A percentile compares a stretch with the other conserved stretches of the same genome.
Conservation (phyloP, 2,888 invertebrate species). For the Theodoxus fluviatilis region DNA sequence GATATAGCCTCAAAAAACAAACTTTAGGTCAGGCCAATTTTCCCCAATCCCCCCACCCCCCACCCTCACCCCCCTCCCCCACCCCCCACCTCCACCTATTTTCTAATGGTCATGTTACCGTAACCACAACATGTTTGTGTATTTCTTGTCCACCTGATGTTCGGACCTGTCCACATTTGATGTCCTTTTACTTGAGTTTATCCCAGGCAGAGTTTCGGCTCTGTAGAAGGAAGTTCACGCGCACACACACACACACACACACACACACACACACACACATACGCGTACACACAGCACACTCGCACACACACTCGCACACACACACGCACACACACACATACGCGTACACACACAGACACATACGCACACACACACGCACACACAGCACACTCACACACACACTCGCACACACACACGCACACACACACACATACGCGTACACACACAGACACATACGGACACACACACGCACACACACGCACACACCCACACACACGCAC, state of each 20-base stretch:
- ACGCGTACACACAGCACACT: neutral
- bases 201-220: too few relatives aligned
- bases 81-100: too few relatives aligned
- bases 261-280: constrained; percentile 6
- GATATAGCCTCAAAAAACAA: too few relatives aligned
- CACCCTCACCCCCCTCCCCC: too few relatives aligned
- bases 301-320: constrained; percentile 17
- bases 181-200: too few relatives aligned
- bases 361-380: constrained; percentile 1
- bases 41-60: too few relatives aligned
- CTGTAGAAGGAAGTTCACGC: too few relatives aligned
- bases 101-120: too few relatives aligned
- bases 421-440: neutral
- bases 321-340: constrained; percentile 25
- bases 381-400: constrained; percentile 13
- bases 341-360: constrained; percentile 22
- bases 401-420: constrained; percentile 11
- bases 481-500: constrained; percentile 13
- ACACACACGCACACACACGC: constrained; percentile 2
- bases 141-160: too few relatives aligned
- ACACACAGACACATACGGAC: neutral
- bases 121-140: too few relatives aligned
- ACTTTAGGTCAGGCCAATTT: too few relatives aligned
- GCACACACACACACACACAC: constrained; percentile 12
- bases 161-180: too few relatives aligned